phyloP scores from a whole-genome alignment of 2,888 invertebrate genomes.

The Peribatodes rhomboidaria region DNA sequence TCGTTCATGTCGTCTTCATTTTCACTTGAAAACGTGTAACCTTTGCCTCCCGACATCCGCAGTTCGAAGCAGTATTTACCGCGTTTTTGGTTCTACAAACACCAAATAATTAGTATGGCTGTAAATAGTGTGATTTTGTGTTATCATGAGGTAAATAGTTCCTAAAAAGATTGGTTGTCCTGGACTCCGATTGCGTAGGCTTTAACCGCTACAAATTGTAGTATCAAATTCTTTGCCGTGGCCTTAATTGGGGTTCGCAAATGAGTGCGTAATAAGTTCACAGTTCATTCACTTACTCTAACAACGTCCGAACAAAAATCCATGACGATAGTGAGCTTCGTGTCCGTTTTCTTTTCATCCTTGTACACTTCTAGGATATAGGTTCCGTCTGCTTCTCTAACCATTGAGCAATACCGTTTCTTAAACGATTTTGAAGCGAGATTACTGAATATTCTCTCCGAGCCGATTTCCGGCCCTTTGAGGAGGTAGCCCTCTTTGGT shows the following conservation, averaged over 20 bases:
- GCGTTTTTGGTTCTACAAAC: constrained; percentile 91
- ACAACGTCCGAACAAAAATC: constrained; percentile 97
- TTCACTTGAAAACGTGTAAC: constrained; percentile 95
- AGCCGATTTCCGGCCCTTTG: constrained; percentile 96
- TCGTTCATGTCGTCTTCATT: constrained; percentile 93
- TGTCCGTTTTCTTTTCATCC: constrained; percentile 96
- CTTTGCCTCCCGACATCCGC: constrained; percentile 95
- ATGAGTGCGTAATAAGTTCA: constrained; percentile 6
- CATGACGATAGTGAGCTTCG: constrained; percentile 96
- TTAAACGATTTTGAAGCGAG: constrained; percentile 97
- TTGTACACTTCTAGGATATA: constrained; percentile 97
- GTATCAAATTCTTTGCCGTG: constrained; percentile 20
- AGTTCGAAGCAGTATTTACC: constrained; percentile 95
- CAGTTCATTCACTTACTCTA: constrained; percentile 89
- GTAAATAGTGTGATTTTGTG: background rate
- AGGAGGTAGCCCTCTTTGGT: constrained; percentile 96
- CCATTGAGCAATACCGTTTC: constrained; percentile 94
- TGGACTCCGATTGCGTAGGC: constrained; percentile 4
- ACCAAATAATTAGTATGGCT: background rate
- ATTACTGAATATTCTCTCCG: constrained; percentile 96
- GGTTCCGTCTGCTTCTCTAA: constrained; percentile 96
- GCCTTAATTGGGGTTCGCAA: constrained; percentile 28
- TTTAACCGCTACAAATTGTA: constrained; percentile 6
- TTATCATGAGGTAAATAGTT: constrained; percentile 15
- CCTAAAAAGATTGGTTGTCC: constrained; percentile 17